These are phyloP conservation scores for Aegithalos caudatus DNA, from an alignment of 2,113 vertebrate species.

Conservation along the genomic window DNA sequence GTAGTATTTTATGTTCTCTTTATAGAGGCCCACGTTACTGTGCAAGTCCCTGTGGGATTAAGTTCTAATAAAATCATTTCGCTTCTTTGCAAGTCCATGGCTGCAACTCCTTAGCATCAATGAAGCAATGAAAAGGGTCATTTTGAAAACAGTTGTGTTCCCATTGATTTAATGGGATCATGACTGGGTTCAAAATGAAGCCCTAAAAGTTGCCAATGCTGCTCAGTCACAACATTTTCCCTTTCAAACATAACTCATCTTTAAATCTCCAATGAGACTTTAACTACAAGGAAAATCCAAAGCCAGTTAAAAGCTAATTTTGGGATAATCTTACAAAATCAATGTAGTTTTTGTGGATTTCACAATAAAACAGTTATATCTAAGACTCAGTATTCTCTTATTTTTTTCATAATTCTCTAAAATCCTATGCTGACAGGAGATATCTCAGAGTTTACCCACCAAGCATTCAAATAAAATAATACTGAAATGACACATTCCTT, in stretches of 20 bases:
- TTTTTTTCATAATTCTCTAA: neutral
- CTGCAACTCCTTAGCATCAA: neutral
- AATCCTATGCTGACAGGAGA: neutral
- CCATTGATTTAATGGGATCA: neutral
- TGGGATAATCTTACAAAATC: neutral
- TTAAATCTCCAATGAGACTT: neutral
- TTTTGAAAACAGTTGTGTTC: neutral
- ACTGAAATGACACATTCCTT: neutral
- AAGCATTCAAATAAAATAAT: neutral
- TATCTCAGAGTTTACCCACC: neutral
- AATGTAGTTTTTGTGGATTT: neutral
- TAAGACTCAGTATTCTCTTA: neutral
- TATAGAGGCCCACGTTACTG: neutral
- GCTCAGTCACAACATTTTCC: neutral
- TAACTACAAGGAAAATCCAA: neutral
- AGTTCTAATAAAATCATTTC: constrained; percentile 8
- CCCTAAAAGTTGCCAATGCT: neutral
- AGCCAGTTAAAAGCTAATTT: neutral
- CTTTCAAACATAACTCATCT: neutral
- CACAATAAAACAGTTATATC: neutral
- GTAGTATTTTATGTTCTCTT: neutral
- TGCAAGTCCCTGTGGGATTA: neutral
- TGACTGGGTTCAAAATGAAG: neutral
- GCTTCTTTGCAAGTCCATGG: neutral
- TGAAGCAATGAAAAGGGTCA: neutral